phyloP scores from a whole-genome alignment of 2,797 vertebrate genomes.

The Meriones psammophilus region DNA sequence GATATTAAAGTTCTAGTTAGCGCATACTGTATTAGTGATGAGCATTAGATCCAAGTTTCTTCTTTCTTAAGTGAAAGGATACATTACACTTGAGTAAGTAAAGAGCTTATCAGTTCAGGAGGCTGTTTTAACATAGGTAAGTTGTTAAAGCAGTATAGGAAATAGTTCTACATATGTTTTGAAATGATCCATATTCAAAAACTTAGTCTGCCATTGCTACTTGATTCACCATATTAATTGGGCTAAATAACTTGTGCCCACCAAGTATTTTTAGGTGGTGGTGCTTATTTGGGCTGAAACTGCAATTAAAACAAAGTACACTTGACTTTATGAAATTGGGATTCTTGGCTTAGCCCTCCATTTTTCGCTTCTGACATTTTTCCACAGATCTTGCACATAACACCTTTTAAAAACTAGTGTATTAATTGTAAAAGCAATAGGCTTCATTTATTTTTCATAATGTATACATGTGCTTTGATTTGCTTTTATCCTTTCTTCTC shows the following conservation, averaged over 20 bases:
- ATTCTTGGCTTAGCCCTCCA: background rate
- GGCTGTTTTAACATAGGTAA: background rate
- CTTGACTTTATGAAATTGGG: background rate
- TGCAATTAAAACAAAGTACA: background rate
- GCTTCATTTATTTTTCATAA: background rate
- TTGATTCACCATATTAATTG: slow-evolving; percentile 14
- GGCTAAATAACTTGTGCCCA: slow-evolving; percentile 2
- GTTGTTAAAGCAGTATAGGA: background rate
- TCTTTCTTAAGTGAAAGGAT: background rate
- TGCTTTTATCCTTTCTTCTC: background rate
- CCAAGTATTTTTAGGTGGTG: background rate
- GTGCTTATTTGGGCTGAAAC: slow-evolving; percentile 33
- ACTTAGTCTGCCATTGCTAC: background rate
- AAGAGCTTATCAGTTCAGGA: background rate
- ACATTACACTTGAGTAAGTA: background rate
- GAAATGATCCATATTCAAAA: background rate
- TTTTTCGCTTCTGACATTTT: background rate
- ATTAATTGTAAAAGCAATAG: background rate
- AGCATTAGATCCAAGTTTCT: background rate
- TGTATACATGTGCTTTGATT: background rate
- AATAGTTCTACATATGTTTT: background rate
- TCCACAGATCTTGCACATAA: background rate
- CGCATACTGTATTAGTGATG: background rate
- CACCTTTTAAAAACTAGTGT: background rate
- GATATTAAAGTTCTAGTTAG: background rate